Percentiles rank a stretch among this genome's conserved stretches.
Conservation (phyloP, 1,140 invertebrate species). For the Euura lappo region DNA sequence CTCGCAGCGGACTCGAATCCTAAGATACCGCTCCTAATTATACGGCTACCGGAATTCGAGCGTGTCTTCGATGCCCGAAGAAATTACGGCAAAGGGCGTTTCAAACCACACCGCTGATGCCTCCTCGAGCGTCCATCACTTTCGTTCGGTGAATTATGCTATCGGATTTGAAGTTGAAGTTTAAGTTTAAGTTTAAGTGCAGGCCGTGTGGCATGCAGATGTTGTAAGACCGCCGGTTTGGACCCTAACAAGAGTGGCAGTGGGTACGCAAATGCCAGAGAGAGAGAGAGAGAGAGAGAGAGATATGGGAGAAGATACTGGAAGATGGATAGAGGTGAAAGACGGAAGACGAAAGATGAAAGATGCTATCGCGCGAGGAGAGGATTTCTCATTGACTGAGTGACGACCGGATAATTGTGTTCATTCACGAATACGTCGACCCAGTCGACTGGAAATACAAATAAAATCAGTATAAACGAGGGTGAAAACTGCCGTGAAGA, state of each 20-base stretch:
- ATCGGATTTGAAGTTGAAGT: neutral
- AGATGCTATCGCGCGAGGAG: slow-evolving; percentile 4
- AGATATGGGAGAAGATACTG: neutral
- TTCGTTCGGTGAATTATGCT: neutral
- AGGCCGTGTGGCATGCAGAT: neutral
- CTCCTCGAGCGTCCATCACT: neutral
- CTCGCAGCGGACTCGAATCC: neutral
- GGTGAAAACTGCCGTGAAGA: neutral
- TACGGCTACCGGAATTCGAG: neutral
- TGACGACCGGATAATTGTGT: slow-evolving; percentile 4
- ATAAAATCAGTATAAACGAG: neutral
- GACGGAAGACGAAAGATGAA: neutral
- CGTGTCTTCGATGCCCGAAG: neutral
- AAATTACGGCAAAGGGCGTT: slow-evolving; percentile 3
- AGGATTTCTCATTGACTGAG: slow-evolving; percentile 1
- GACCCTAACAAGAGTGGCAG: neutral
- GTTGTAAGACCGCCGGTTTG: neutral
- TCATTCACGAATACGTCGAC: neutral
- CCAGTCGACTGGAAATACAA: neutral
- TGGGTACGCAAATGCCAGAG: neutral
- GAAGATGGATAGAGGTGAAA: neutral
- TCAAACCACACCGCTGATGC: neutral
- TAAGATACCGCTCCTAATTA: neutral
- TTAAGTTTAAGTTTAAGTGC: neutral
- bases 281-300: neutral